phyloP scores from a whole-genome alignment of 2,113 vertebrate species.

The Chelonoidis abingdonii region DNA sequence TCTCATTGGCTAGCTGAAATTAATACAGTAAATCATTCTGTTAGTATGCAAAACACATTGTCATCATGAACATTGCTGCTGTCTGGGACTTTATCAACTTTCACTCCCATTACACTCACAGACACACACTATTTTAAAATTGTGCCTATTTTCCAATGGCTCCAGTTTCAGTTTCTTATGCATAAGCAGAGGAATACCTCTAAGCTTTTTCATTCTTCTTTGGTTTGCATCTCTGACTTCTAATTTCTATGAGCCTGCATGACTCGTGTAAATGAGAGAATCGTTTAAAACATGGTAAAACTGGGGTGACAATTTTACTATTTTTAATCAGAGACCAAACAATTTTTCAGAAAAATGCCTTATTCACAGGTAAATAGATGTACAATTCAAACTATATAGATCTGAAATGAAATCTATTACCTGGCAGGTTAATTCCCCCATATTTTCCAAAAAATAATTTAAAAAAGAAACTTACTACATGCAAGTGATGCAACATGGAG shows the following conservation, averaged over 20 bases:
- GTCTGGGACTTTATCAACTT: not conserved
- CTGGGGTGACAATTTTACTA: not conserved
- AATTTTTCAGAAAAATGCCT: not conserved
- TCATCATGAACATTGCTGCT: not conserved
- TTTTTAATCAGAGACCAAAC: not conserved
- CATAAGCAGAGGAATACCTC: not conserved
- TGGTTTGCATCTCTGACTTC: not conserved
- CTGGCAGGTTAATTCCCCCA: not conserved
- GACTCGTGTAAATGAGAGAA: not conserved
- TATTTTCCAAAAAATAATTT: conserved; percentile 37
- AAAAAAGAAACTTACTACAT: conserved; percentile 41
- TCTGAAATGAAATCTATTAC: not conserved
- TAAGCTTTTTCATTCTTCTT: not conserved
- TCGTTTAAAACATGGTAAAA: not conserved
- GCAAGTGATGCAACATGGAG: conserved; percentile 61
- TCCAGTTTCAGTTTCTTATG: not conserved
- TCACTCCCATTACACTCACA: not conserved
- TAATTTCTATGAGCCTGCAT: not conserved
- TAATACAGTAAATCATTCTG: conserved; percentile 38
- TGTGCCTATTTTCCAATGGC: not conserved
- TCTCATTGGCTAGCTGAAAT: conserved; percentile 50
- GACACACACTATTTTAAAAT: rapidly evolving
- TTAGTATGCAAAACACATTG: not conserved
- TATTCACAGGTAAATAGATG: not conserved
- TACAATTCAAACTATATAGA: not conserved